phyloP scores from a whole-genome alignment of 1,140 invertebrate species.

The Ditylenchus dipsaci region DNA sequence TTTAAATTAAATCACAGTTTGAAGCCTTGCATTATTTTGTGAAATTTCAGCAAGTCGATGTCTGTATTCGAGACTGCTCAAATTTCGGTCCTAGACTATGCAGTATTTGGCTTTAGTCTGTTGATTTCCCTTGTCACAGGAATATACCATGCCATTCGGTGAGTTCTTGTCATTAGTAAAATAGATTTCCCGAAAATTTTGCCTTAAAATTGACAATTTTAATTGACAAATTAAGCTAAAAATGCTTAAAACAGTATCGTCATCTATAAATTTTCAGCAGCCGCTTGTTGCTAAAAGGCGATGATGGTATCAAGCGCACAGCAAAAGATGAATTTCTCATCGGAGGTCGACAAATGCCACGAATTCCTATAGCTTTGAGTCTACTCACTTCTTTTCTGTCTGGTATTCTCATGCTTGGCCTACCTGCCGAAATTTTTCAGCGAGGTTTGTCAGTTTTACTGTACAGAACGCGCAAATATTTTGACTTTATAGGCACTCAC shows the following conservation, averaged over 20 bases:
- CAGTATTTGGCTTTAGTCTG: slow-evolving; percentile 4
- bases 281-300: not conserved
- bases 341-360: slow-evolving; percentile 47
- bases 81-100: not conserved
- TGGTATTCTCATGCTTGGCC: slow-evolving; percentile 37
- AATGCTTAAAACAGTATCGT: not conserved
- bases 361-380: slow-evolving; percentile 48
- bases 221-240: too few species aligned
- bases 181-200: too few species aligned
- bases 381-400: slow-evolving; percentile 55
- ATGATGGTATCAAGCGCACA: not conserved
- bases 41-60: not conserved
- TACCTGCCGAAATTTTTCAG: slow-evolving; percentile 52
- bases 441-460: slow-evolving; percentile 29
- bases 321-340: slow-evolving; percentile 51
- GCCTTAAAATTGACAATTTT: too few species aligned
- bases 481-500: slow-evolving; percentile 24
- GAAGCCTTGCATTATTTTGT: too few species aligned
- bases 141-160: not conserved
- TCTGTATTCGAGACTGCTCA: not conserved
- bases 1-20: too few species aligned
- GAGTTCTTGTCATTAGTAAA: too few species aligned
- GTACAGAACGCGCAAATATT: not conserved
- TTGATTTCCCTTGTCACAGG: not conserved
- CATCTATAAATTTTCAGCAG: not conserved